phyloP scores from a whole-genome alignment of 1,140 invertebrate species.

The Atta colombica region DNA sequence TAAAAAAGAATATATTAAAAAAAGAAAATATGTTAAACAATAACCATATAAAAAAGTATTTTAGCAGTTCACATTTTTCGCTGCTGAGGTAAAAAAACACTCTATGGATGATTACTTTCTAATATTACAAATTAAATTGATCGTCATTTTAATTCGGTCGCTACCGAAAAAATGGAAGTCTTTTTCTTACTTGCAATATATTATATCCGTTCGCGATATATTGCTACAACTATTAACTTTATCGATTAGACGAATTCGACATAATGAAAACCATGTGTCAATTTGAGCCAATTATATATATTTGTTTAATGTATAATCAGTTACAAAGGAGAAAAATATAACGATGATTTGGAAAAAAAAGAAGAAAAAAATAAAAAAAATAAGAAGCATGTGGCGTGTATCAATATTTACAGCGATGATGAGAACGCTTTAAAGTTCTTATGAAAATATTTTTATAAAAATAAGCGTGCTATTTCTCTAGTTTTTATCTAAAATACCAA shows the following conservation, averaged over 20 bases:
- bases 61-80: no score
- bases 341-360: not conserved
- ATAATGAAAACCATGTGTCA: not conserved
- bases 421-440: constrained; percentile 15
- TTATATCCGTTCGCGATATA: not conserved
- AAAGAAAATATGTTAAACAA: no score
- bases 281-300: not conserved
- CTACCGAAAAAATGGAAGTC: no score
- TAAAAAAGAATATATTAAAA: no score
- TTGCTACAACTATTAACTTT: not conserved
- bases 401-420: constrained; percentile 6
- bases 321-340: not conserved
- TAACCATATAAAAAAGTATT: no score
- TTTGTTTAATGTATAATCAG: not conserved
- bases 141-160: no score
- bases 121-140: no score
- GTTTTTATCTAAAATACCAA: not conserved
- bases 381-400: not conserved
- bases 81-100: no score
- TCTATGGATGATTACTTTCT: no score
- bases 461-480: constrained; percentile 15
- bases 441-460: not conserved
- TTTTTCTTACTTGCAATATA: no score
- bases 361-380: not conserved
- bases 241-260: not conserved